Conservation (phyloP, 2,113 vertebrate species). For the Sorex araneus region DNA sequence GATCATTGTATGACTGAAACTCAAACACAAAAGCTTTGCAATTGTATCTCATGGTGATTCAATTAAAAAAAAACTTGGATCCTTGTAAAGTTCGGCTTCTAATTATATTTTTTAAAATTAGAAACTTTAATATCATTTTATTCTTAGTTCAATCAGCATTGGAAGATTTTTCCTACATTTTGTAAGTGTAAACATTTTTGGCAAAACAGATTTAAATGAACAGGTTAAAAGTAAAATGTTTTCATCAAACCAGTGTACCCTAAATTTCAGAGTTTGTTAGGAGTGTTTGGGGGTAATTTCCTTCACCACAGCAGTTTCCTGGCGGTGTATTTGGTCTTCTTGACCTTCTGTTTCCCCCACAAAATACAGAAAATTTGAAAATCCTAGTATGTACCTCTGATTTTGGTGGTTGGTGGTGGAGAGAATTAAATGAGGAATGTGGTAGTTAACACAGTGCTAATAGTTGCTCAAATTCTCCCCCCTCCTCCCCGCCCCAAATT, state of each 20-base stretch:
- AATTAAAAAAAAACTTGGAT: not conserved
- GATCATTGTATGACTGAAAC: too few species aligned
- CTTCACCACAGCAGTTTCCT: not conserved
- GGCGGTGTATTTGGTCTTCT: not conserved
- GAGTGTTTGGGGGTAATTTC: not conserved
- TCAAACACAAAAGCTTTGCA: too few species aligned
- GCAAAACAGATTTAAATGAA: slow-evolving; percentile 31
- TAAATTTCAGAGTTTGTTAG: slow-evolving; percentile 14
- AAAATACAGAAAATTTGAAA: not conserved
- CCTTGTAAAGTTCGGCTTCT: slow-evolving; percentile 44
- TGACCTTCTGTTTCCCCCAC: slow-evolving; percentile 15
- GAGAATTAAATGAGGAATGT: not conserved
- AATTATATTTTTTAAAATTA: slow-evolving; percentile 13
- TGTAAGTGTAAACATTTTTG: slow-evolving; percentile 15
- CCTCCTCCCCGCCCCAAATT: not conserved
- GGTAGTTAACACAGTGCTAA: slow-evolving; percentile 2
- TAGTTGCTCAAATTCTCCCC: not conserved
- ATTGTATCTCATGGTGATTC: too few species aligned
- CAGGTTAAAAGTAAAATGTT: not conserved
- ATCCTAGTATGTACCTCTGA: slow-evolving; percentile 8
- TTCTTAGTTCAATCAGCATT: slow-evolving; percentile 9
- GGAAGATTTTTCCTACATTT: not conserved
- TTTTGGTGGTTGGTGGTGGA: not conserved
- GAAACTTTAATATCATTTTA: slow-evolving; percentile 10
- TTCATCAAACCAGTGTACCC: not conserved